These are phyloP conservation scores for Drosophila subquinaria DNA, from an alignment of 2,888 invertebrate genomes.

Conservation along the genomic window DNA sequence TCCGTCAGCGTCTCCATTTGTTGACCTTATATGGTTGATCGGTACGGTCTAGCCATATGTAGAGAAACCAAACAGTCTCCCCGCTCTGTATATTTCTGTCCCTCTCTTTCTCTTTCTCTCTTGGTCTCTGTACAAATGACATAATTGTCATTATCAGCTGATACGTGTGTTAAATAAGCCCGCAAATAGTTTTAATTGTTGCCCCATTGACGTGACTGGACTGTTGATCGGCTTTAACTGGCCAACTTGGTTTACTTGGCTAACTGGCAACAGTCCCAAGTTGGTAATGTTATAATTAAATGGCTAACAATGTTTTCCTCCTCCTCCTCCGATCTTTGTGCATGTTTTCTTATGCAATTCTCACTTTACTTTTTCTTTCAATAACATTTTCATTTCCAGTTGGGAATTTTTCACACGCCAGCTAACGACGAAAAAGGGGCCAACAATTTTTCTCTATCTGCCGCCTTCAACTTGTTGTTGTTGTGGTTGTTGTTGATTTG, in stretches of 20 bases:
- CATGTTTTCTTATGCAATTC: constrained; percentile 66
- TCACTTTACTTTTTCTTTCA: constrained; percentile 55
- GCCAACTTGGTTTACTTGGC: constrained; percentile 10
- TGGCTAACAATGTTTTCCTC: constrained; percentile 47
- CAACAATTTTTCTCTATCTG: constrained; percentile 4
- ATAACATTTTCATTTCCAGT: constrained; percentile 33
- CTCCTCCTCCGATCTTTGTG: neutral
- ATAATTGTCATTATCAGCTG: constrained; percentile 75
- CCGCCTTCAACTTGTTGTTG: neutral
- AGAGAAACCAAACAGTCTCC: constrained; percentile 6
- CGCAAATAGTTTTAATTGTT: constrained; percentile 76
- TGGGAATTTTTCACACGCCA: constrained; percentile 52
- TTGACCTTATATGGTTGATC: constrained; percentile 50
- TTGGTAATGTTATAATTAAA: constrained; percentile 61
- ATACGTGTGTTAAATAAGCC: constrained; percentile 71
- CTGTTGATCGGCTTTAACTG: constrained; percentile 37
- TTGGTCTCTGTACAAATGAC: constrained; percentile 44
- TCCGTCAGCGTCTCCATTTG: constrained; percentile 13
- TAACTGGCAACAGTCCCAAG: constrained; percentile 30
- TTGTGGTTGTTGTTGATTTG: constrained; percentile 10
- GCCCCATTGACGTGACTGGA: constrained; percentile 67
- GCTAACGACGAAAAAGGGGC: constrained; percentile 33
- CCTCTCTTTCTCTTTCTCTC: neutral
- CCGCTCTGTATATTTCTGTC: neutral
- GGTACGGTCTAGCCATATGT: constrained; percentile 34